Percentiles rank a stretch among this genome's conserved stretches.
These are phyloP conservation scores for Cynoglossus semilaevis DNA, from an alignment of 2,113 vertebrate species.

Conservation along the genomic window DNA sequence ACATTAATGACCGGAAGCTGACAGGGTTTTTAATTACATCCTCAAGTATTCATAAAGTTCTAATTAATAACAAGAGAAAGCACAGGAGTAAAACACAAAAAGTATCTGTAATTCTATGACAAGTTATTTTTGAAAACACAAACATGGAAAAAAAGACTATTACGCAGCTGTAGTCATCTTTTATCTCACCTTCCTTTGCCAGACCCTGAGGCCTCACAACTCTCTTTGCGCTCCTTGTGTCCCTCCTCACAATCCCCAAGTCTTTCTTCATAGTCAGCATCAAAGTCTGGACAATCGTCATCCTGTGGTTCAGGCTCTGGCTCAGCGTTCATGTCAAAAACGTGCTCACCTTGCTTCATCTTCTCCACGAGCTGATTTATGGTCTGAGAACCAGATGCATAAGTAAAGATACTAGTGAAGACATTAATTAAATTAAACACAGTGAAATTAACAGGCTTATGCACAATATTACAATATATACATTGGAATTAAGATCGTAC, in stretches of 20 bases:
- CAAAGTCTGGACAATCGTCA: constrained; percentile 70
- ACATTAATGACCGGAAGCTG: not conserved
- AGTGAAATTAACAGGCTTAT: too few relatives aligned
- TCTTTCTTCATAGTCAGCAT: constrained; percentile 69
- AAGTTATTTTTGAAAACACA: too few relatives aligned
- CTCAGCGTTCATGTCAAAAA: constrained; percentile 82
- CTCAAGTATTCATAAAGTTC: not conserved
- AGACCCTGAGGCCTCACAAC: constrained; percentile 58
- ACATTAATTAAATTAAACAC: too few relatives aligned
- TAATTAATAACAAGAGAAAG: too few relatives aligned
- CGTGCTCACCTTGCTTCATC: constrained; percentile 84
- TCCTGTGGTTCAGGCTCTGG: constrained; percentile 63
- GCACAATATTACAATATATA: too few relatives aligned
- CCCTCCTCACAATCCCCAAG: constrained; percentile 57
- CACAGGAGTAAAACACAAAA: too few relatives aligned
- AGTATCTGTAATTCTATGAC: too few relatives aligned
- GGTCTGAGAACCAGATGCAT: constrained; percentile 68
- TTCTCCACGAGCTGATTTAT: constrained; percentile 86
- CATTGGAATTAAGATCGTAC: too few relatives aligned
- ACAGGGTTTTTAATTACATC: not conserved
- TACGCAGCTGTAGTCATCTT: too few relatives aligned
- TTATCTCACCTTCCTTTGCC: constrained; percentile 63
- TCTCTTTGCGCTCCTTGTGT: constrained; percentile 65
- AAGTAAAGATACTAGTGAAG: too few relatives aligned
- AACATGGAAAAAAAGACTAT: too few relatives aligned